phyloP scores from a whole-genome alignment of 2,113 vertebrate genomes.

The Oreocharis arfaki region DNA sequence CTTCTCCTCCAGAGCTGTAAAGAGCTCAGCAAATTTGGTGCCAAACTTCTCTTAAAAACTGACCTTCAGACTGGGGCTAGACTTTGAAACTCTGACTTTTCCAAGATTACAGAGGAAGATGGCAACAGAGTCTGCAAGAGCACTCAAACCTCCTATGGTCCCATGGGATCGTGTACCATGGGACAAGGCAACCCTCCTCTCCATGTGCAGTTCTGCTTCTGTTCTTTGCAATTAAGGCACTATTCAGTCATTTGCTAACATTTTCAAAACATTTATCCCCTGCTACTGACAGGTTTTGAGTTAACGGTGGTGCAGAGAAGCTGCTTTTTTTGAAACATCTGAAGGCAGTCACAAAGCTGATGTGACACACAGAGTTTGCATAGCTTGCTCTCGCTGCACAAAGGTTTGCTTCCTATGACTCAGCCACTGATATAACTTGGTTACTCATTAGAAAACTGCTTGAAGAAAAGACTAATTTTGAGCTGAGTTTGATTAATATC shows the following conservation, averaged over 20 bases:
- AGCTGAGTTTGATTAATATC: neutral
- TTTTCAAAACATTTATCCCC: slow-evolving; percentile 32
- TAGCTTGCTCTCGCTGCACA: neutral
- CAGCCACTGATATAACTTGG: neutral
- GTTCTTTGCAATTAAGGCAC: slow-evolving; percentile 1
- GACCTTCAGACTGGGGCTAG: neutral
- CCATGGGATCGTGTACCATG: neutral
- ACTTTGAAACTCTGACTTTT: neutral
- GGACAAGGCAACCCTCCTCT: neutral
- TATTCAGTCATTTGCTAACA: neutral
- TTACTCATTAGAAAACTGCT: slow-evolving; percentile 10
- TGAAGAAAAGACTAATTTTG: neutral
- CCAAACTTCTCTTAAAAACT: neutral
- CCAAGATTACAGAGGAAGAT: neutral
- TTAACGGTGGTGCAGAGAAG: neutral
- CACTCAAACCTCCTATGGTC: neutral
- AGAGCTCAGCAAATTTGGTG: neutral
- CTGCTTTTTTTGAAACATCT: slow-evolving; percentile 6
- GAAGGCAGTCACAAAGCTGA: slow-evolving; percentile 30
- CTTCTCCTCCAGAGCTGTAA: neutral
- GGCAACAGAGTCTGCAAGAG: neutral
- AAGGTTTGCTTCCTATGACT: slow-evolving; percentile 35
- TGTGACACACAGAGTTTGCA: slow-evolving; percentile 13
- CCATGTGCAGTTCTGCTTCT: neutral
- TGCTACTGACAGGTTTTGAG: neutral